These are phyloP conservation scores for Amiota minor DNA, from an alignment of 2,888 invertebrate species.

Conservation along the genomic window DNA sequence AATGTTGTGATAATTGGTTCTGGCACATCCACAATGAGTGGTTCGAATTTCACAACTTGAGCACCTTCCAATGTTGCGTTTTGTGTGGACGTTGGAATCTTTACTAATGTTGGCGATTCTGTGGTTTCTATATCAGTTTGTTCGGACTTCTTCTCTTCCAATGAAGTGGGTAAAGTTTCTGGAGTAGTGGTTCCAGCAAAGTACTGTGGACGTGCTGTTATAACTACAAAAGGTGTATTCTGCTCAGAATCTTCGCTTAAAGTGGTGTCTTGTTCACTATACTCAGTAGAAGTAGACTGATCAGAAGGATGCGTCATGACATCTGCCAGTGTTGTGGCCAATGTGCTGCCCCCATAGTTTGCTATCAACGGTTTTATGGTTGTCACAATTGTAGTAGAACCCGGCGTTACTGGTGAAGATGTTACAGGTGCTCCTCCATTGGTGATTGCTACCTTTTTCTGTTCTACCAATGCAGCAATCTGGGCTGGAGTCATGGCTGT, in stretches of 20 bases:
- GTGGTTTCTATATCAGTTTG: slow-evolving; percentile 52
- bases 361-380: slow-evolving; percentile 45
- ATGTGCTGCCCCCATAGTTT: slow-evolving; percentile 54
- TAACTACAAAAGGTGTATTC: slow-evolving; percentile 53
- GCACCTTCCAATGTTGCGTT: slow-evolving; percentile 37
- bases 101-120: slow-evolving; percentile 33
- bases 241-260: slow-evolving; percentile 46
- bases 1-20: slow-evolving; percentile 61
- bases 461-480: slow-evolving; percentile 48
- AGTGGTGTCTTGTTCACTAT: slow-evolving; percentile 42
- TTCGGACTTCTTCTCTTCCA: slow-evolving; percentile 30
- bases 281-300: slow-evolving; percentile 40
- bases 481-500: slow-evolving; percentile 48
- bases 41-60: slow-evolving; percentile 60
- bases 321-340: slow-evolving; percentile 53
- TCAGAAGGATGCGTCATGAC: slow-evolving; percentile 32
- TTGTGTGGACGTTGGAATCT: slow-evolving; percentile 33
- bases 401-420: slow-evolving; percentile 17
- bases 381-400: slow-evolving; percentile 36
- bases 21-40: slow-evolving; percentile 60
- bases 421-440: slow-evolving; percentile 19
- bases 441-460: slow-evolving; percentile 44
- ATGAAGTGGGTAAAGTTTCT: slow-evolving; percentile 29
- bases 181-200: slow-evolving; percentile 45
- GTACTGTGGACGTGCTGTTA: slow-evolving; percentile 57